Conservation (phyloP, 2,113 vertebrate genomes). For the Melanotaenia duboulayi region DNA sequence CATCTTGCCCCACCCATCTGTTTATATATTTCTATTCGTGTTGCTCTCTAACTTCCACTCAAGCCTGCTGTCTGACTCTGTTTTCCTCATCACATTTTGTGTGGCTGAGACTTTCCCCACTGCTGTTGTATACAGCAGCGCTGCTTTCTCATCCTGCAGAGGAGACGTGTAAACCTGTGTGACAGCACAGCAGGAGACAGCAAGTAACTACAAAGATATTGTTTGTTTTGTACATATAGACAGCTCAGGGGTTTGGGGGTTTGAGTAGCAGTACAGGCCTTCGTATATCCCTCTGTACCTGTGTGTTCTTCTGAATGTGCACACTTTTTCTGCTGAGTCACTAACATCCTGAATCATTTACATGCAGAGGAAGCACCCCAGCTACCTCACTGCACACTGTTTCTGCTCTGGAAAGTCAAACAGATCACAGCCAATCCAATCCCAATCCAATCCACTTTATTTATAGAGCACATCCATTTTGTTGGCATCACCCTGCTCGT, state of each 20-base stretch:
- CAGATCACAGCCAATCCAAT: background rate
- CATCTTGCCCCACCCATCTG: background rate
- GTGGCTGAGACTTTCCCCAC: background rate
- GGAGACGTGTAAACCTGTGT: slow-evolving; percentile 33
- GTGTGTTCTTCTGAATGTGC: slow-evolving; percentile 3
- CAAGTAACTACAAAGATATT: slow-evolving; percentile 24
- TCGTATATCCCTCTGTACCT: slow-evolving; percentile 11
- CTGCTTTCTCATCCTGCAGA: slow-evolving; percentile 10
- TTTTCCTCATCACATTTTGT: background rate
- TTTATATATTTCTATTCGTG: slow-evolving; percentile 7
- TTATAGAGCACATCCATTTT: too few species aligned
- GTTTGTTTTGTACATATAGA: slow-evolving; percentile 8
- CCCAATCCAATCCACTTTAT: too few species aligned
- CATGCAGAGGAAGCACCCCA: background rate
- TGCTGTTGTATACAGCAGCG: background rate
- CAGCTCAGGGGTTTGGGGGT: background rate
- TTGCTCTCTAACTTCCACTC: background rate
- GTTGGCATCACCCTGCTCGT: background rate
- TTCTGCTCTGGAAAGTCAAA: slow-evolving; percentile 1
- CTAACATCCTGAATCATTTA: slow-evolving; percentile 56
- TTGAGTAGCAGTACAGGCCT: background rate
- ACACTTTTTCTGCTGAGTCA: slow-evolving; percentile 64
- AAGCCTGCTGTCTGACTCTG: background rate
- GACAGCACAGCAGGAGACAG: background rate
- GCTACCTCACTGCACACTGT: background rate